phyloP scores from a whole-genome alignment of 2,797 vertebrate genomes.

The Amphiprion clarkii region DNA sequence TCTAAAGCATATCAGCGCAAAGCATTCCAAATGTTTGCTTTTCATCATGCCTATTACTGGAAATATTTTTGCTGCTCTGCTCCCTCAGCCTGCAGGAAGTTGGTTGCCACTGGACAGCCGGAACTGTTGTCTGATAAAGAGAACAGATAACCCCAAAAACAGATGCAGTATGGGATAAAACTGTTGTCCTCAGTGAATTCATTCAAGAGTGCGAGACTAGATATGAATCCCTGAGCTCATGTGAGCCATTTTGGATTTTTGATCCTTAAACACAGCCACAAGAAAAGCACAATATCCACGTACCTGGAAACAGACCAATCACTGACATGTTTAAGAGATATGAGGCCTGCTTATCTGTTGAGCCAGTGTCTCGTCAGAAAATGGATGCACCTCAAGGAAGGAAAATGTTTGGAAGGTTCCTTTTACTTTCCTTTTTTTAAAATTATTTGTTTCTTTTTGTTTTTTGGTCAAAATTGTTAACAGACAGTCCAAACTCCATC shows the following conservation, averaged over 20 bases:
- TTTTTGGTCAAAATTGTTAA: conserved; percentile 7
- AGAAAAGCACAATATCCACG: not conserved
- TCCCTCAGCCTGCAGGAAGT: conserved; percentile 9
- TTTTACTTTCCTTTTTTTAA: not conserved
- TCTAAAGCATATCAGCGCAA: conserved; percentile 5
- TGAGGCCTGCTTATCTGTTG: conserved; percentile 17
- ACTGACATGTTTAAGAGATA: conserved; percentile 9
- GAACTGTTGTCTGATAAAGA: conserved; percentile 8
- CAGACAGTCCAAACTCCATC: not conserved
- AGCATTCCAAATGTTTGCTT: conserved; percentile 8
- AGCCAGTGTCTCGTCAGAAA: conserved; percentile 17
- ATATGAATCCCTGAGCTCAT: conserved; percentile 25
- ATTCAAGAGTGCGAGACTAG: conserved; percentile 12
- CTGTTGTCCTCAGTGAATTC: not conserved
- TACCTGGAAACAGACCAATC: conserved; percentile 27
- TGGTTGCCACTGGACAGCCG: conserved; percentile 8
- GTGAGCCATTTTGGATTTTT: conserved; percentile 14
- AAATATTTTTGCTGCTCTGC: conserved; percentile 20
- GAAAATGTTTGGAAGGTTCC: not conserved
- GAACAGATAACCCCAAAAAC: conserved; percentile 9
- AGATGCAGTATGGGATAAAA: conserved; percentile 11
- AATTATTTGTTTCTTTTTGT: no score
- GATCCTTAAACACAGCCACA: conserved; percentile 8
- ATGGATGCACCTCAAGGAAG: not conserved
- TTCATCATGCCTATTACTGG: not conserved